Base-by-base conservation (phyloP, 2,113 vertebrate species). In the Beaufortia kweichowensis region DNA sequence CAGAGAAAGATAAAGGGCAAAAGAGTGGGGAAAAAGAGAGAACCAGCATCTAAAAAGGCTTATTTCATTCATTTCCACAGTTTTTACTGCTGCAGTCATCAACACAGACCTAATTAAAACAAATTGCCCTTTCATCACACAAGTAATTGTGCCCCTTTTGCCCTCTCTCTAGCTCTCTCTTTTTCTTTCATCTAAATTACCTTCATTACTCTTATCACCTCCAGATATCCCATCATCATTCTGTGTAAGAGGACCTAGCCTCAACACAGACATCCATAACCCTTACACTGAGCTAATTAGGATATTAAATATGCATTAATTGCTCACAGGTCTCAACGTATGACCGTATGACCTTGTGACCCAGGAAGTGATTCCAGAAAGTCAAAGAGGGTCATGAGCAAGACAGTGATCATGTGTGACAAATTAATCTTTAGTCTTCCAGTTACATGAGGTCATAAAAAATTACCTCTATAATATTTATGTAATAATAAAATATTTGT, bases 111-210 rank as follows among this genome's bases (percentile, higher is more conserved):
- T 86, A 85, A 87, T 88, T 83, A 85, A 68, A 83, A 84, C 70
- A 88, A 88, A 88, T 86, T 77, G 77, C 84, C 77, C 75, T 78
- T 85, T 87, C 81, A 83, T 84, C 77, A 79, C 59, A 75, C 70
- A 41, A 70, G 69, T 75, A 84, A 88, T 82, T 78, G 70, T 67
- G 24, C 35, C 62, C 68, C 56, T 28, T 21, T 83, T 39, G 53
- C 69, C 31, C 23, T 67, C 84, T 59, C 26, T 74, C 10, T 46
- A n/a, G n/a, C 48, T 53, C 15, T 46, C 73, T 61, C 26, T 26
- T 31, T 66, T 19, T 24, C 33, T 64, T 65, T 80, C 21, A 76
- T 46, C 26, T 57, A 59, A 71, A 71, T 83, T 35, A 56, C 75
- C 39, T 43, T 41, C 33, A 57, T 71, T 71, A 70, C 33, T 55